Evolutionary conservation across 2,888 invertebrate genomes (phyloP).

Genomic region (Sphecodes monilicornis): DNA sequence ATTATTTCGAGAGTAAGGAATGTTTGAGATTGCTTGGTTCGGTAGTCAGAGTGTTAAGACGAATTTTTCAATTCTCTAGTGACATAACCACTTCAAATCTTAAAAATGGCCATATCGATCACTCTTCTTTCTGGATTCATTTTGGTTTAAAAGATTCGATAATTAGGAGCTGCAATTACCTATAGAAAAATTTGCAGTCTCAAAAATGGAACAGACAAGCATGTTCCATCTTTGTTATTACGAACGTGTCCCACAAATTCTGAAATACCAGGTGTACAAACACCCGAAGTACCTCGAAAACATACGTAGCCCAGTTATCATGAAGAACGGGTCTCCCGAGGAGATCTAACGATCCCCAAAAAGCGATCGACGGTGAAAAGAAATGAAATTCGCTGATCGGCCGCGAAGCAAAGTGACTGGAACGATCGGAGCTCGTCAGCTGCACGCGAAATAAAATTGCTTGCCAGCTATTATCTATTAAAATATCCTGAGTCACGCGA

Average conservation of each 20-base stretch:
- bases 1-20: no score
- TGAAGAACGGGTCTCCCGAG: neutral
- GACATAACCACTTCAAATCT: no score
- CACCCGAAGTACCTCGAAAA: neutral
- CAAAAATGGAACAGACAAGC: neutral
- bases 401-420: neutral
- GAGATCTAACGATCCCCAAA: conserved; percentile 8
- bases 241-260: neutral
- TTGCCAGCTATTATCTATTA: conserved; percentile 36
- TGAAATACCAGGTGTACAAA: neutral
- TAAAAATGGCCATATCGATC: no score
- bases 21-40: neutral
- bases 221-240: neutral
- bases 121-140: no score
- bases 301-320: neutral
- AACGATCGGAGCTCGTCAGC: neutral
- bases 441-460: conserved; percentile 49
- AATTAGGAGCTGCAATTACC: neutral
- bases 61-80: no score
- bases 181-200: neutral
- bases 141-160: no score
- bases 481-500: conserved; percentile 50
- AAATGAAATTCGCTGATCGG: neutral
- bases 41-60: no score
- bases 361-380: neutral